These are phyloP conservation scores for Rhinoderma darwinii DNA, from an alignment of 2,113 vertebrate species.

Conservation along the genomic window DNA sequence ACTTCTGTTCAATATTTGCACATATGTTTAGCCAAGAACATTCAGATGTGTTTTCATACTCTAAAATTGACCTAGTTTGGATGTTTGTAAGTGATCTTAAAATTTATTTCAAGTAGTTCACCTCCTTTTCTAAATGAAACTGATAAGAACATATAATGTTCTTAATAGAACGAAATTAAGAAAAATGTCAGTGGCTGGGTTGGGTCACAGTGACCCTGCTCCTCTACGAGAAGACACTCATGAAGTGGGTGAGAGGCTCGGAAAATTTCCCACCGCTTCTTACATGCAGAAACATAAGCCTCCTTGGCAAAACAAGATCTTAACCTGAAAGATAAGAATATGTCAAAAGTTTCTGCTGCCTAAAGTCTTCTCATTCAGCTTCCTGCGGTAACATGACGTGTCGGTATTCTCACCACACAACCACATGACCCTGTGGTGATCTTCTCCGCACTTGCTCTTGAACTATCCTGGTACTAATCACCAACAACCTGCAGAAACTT, in stretches of 20 bases:
- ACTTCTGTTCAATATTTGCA: neutral
- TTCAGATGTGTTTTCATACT: neutral
- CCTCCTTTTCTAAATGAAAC: neutral
- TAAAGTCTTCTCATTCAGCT: neutral
- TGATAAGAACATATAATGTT: neutral
- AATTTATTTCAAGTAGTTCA: neutral
- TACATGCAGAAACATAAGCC: neutral
- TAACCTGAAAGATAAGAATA: neutral
- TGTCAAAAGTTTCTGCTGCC: neutral
- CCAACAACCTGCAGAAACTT: constrained; percentile 19
- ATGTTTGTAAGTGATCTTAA: neutral
- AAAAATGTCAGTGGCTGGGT: constrained; percentile 1
- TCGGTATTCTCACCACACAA: neutral
- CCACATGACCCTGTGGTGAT: neutral
- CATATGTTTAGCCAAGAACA: neutral
- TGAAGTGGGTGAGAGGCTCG: constrained; percentile 6
- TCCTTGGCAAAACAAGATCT: neutral
- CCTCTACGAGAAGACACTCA: neutral
- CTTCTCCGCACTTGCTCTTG: neutral
- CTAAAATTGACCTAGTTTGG: neutral
- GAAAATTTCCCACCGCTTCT: neutral
- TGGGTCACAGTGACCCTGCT: constrained; percentile 41
- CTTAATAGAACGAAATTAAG: constrained; percentile 12
- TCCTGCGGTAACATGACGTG: neutral
- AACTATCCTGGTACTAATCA: neutral